These are phyloP conservation scores for Hemichromis elongatus DNA, from an alignment of 2,113 vertebrate genomes.

Conservation along the genomic window DNA sequence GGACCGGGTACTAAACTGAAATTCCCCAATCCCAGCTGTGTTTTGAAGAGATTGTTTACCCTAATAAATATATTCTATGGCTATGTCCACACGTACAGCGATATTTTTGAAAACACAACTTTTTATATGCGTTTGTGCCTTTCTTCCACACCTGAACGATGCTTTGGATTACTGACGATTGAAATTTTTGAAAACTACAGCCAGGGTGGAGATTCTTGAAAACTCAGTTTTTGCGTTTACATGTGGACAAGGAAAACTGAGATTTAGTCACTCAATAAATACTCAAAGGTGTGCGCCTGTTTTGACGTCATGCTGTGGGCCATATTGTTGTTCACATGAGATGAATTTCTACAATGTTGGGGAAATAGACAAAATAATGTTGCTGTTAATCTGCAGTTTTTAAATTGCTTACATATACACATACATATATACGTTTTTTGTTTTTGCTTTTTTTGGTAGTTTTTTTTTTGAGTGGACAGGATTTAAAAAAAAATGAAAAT, in stretches of 20 bases:
- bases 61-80: background rate
- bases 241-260: background rate
- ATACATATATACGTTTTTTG: background rate
- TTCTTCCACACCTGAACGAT: background rate
- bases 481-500: background rate
- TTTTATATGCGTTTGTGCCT: accelerated
- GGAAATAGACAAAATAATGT: background rate
- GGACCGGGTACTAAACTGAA: constrained; percentile 2
- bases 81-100: background rate
- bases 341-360: background rate
- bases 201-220: background rate
- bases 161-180: background rate
- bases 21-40: background rate
- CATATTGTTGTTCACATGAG: background rate
- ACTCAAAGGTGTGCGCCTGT: background rate
- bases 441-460: background rate
- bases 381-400: background rate
- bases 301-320: background rate
- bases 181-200: background rate
- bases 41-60: constrained; percentile 22
- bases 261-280: background rate
- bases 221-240: background rate
- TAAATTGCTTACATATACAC: background rate
- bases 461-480: accelerated
- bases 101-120: background rate